Conservation (phyloP, 2,113 vertebrate genomes). For the Xerus inauris region DNA sequence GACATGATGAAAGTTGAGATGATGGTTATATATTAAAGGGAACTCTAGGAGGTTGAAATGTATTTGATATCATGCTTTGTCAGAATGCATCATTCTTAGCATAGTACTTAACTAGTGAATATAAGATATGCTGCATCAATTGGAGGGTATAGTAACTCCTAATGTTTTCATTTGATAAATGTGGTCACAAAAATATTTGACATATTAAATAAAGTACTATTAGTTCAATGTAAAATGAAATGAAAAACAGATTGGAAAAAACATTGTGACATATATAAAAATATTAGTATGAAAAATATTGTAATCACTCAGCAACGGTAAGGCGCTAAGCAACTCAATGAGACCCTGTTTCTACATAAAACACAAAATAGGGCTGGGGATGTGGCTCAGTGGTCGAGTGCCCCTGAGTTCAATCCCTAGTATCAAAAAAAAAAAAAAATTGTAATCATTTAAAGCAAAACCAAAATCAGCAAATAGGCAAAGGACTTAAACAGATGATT, state of each 20-base stretch:
- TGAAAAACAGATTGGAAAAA: conserved; percentile 34
- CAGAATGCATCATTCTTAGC: not conserved
- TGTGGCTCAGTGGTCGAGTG: no score
- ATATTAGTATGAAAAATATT: conserved; percentile 32
- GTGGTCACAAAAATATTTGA: conserved; percentile 1
- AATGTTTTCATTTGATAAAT: conserved; percentile 52
- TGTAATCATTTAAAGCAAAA: conserved; percentile 40
- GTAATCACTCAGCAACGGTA: not conserved
- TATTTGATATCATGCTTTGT: conserved; percentile 2
- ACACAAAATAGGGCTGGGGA: no score
- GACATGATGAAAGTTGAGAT: not conserved
- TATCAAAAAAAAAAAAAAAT: not conserved
- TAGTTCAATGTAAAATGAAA: conserved; percentile 56
- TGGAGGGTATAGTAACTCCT: not conserved
- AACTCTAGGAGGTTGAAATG: not conserved
- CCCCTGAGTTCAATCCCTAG: no score
- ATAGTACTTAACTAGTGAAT: not conserved
- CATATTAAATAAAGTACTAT: conserved; percentile 34
- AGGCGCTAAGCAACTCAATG: no score
- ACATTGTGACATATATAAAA: conserved; percentile 29
- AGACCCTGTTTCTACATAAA: no score
- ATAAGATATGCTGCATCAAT: not conserved
- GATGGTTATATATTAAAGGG: not conserved
- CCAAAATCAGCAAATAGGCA: not conserved
- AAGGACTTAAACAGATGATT: conserved; percentile 23